Base-by-base conservation (phyloP, 2,888 invertebrate genomes). In the Halictus quadricinctus region DNA sequence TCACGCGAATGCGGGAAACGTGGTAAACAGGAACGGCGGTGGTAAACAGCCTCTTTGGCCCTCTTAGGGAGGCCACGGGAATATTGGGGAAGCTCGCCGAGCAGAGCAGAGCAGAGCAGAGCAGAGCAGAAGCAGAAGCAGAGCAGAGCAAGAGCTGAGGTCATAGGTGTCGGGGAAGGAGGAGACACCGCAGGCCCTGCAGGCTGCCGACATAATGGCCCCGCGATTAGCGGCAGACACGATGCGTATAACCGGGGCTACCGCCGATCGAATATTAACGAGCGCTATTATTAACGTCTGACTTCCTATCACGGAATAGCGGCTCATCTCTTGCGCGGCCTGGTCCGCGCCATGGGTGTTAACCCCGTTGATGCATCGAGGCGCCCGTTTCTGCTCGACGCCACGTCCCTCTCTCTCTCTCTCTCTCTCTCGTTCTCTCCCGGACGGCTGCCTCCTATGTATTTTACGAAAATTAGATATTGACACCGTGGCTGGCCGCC, bases 181-280 rank as follows among this genome's bases (percentile, higher is more conserved):
- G 72, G 76, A 50, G 77, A 66, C 74, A 80, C 79, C 79, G 79
- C 82, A 80, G 88, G 84, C 88, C 76, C 79, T 77, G 79, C 82
- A 80, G 88, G 83, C 88, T 78, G 72, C 46, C 84, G 46, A 86
- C 80, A 87, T 91, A 91, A 91, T 90, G 86, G 88, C 58, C 76
- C 74, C 86, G 50, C 88, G 88, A 91, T 92, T 91, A 92, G 87
- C 89, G 76, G 21, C 81, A 84, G 88, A 87, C 88, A 78, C 86
- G 86, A 87, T 87, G 89, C 88, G 88, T 88, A 83, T 80, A 91
- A 88, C 89, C 88, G 84, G 76, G 87, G 82, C 88, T 88, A 85
- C 86, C 87, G 81, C 79, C 89, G 87, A 92, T 92, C 90, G 90
- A 91, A 92, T 91, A 91, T 92, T 92, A 90, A 92, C 89, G 88